These are phyloP conservation scores for Hydrolagus colliei DNA, from an alignment of 2,797 vertebrate genomes.

Conservation along the genomic window DNA sequence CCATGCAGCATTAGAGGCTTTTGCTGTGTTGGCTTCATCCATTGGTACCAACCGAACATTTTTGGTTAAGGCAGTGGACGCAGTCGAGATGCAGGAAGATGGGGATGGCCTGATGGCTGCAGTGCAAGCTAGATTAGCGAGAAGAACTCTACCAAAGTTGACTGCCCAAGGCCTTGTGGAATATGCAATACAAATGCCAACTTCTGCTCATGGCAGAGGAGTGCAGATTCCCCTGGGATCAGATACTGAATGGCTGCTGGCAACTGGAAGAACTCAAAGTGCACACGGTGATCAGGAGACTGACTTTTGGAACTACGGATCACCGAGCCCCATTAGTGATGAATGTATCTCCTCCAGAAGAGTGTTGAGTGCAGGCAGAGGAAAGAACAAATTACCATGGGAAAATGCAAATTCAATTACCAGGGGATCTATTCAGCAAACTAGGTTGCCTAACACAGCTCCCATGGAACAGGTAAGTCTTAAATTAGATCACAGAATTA, in stretches of 20 bases:
- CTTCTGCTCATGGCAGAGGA: slow-evolving; percentile 51
- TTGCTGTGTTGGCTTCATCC: slow-evolving; percentile 67
- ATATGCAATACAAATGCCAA: slow-evolving; percentile 65
- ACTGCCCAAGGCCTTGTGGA: slow-evolving; percentile 65
- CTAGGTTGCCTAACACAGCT: background rate
- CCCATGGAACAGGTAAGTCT: slow-evolving; percentile 50
- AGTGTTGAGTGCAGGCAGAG: slow-evolving; percentile 78
- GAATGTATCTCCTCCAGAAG: slow-evolving; percentile 57
- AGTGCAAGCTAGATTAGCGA: slow-evolving; percentile 73
- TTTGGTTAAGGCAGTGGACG: slow-evolving; percentile 71
- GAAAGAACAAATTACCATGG: slow-evolving; percentile 88
- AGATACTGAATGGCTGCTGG: slow-evolving; percentile 77
- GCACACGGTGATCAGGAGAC: slow-evolving; percentile 54
- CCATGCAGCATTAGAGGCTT: slow-evolving; percentile 75
- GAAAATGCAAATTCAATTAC: slow-evolving; percentile 57
- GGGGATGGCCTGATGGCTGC: slow-evolving; percentile 72
- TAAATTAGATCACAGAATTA: background rate
- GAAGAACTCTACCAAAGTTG: slow-evolving; percentile 66
- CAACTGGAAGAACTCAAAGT: slow-evolving; percentile 63
- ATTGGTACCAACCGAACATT: slow-evolving; percentile 63
- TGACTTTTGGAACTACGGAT: slow-evolving; percentile 50
- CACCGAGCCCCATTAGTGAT: slow-evolving; percentile 49
- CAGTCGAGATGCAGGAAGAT: slow-evolving; percentile 66
- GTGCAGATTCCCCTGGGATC: slow-evolving; percentile 54
- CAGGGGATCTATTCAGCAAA: slow-evolving; percentile 41